Evolutionary conservation across 2,888 invertebrate genomes (phyloP).

Genomic region (Chalcosyrphus nemorum): DNA sequence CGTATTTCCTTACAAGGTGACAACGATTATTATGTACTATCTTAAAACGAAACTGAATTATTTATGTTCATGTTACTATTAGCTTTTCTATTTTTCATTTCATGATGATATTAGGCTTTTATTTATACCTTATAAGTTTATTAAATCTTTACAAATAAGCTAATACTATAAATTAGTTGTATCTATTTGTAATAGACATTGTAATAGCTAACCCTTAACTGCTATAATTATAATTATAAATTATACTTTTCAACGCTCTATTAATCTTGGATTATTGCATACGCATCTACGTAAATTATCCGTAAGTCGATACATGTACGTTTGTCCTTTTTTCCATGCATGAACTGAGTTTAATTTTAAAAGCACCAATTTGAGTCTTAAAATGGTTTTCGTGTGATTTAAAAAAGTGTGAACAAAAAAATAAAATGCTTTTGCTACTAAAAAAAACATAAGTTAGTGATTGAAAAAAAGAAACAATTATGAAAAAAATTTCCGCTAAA

Average conservation of each 20-base stretch:
- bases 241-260: constrained; percentile 11
- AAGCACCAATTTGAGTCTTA: background rate
- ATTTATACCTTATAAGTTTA: no score
- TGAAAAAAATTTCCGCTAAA: constrained; percentile 24
- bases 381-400: constrained; percentile 1
- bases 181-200: no score
- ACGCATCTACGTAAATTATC: background rate
- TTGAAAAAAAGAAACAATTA: background rate
- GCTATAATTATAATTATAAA: background rate
- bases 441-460: constrained; percentile 27
- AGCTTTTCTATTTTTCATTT: no score
- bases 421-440: constrained; percentile 29
- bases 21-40: no score
- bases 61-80: no score
- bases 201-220: background rate
- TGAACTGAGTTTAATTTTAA: background rate
- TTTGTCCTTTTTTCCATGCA: background rate
- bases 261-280: constrained; percentile 3
- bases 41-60: no score
- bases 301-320: background rate
- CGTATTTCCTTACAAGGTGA: no score
- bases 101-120: no score
- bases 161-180: no score
- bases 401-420: constrained; percentile 4
- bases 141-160: no score